Base-by-base conservation (phyloP, 2,888 invertebrate species). In the Sminthurinus aureus region DNA sequence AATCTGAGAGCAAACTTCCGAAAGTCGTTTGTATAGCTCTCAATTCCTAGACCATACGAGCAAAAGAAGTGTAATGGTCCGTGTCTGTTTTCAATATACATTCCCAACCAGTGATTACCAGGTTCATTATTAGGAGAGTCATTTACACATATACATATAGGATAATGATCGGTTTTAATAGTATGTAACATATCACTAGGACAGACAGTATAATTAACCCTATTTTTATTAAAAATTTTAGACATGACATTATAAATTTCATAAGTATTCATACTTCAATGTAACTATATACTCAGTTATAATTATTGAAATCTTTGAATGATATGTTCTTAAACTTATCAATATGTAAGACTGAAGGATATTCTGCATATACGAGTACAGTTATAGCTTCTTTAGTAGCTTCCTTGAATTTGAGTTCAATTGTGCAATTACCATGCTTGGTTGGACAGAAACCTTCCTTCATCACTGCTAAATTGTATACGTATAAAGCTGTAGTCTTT, bases 341-440 rank as follows among this genome's bases (percentile, higher is more conserved):
- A 22, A 87, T 84, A 58, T 83, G 77, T 20, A 86, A 24, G 0
- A 79, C 26, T 13, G 82, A 73, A 64, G 75, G 83, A 79, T 85
- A 85, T n/a, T 86, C 86, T 0, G 79, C 50, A 75, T 85, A 85
- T 11, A 79, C 52, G 0, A 87, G 15, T 0, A 84, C 84, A 13
- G 84, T 85, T 26, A 87, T 9, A 22, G 85, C 84, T 15, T 80
- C 50, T 0, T 79, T n/a, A 0, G 76, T 24, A 0, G 83, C 79
- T 0, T 18, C 69, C 13, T 78, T 64, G 24, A 87, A 87, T 18
- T 82, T 80, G 0, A 87, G 22, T 26, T 83, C 76, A 51, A 84
- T 69, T 20, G 67, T 80, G 13, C 12, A 9, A 50, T 24, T 77
- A 22, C 81, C 81, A 77, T 76, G 64, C 0, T n/a, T 64, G 8